phyloP scores from a whole-genome alignment of 2,888 invertebrate genomes.

The Cheilosia scutellata region DNA sequence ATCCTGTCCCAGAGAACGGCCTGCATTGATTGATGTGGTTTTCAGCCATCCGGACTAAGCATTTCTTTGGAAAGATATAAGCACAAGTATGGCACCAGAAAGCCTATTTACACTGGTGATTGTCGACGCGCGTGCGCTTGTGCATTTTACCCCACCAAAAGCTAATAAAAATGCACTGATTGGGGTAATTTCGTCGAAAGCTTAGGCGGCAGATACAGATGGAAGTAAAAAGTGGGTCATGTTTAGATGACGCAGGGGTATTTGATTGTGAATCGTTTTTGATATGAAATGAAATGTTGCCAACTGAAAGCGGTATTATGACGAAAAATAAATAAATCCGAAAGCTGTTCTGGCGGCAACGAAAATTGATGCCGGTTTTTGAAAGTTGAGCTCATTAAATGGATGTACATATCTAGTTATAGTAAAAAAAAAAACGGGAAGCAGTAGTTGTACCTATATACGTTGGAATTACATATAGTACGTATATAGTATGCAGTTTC shows the following conservation, averaged over 20 bases:
- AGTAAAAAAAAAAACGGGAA: too few species aligned
- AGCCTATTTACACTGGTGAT: not conserved
- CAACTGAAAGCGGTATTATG: not conserved
- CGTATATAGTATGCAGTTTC: too few species aligned
- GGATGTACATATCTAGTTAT: too few species aligned
- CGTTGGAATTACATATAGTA: too few species aligned
- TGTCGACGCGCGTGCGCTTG: not conserved
- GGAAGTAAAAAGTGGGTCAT: not conserved
- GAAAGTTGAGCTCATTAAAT: not conserved
- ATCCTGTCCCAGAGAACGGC: not conserved
- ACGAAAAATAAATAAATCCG: not conserved
- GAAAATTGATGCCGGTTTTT: not conserved
- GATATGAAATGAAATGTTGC: not conserved
- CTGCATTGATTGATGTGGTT: not conserved
- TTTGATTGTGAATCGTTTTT: not conserved
- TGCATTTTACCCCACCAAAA: not conserved
- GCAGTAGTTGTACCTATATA: too few species aligned
- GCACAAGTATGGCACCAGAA: not conserved
- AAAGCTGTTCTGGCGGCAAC: not conserved
- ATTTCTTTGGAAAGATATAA: not conserved
- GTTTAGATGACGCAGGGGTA: not conserved
- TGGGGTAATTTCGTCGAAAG: slow-evolving; percentile 1
- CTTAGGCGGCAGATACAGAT: not conserved
- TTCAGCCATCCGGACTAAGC: not conserved
- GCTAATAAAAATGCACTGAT: not conserved